phyloP scores from a whole-genome alignment of 1,140 invertebrate genomes.

The Homalodisca vitripennis region DNA sequence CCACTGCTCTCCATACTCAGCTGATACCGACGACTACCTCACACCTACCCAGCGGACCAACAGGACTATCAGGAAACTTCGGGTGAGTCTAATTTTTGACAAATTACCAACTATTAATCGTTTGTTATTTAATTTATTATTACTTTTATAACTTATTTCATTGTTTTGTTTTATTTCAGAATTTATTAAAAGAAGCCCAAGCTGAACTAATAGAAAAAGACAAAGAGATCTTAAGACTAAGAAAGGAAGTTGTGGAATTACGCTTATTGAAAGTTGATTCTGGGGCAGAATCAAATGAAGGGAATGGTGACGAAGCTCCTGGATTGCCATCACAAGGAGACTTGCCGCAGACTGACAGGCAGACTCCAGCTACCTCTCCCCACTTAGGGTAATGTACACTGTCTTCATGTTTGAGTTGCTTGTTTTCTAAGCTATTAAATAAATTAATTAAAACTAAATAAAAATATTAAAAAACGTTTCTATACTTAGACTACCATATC shows the following conservation, averaged over 20 bases:
- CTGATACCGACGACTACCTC: slow-evolving; percentile 73
- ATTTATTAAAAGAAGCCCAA: slow-evolving; percentile 66
- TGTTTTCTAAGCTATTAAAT: too few species aligned
- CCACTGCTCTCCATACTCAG: slow-evolving; percentile 76
- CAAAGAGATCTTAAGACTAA: slow-evolving; percentile 74
- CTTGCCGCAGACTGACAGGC: slow-evolving; percentile 1
- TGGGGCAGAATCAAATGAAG: slow-evolving; percentile 14
- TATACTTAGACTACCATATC: too few species aligned
- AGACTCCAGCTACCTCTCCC: neutral
- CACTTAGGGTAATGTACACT: neutral
- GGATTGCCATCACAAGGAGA: neutral
- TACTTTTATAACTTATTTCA: slow-evolving; percentile 1
- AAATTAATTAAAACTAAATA: too few species aligned
- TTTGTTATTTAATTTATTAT: slow-evolving; percentile 16
- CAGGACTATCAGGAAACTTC: slow-evolving; percentile 67
- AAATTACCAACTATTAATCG: too few species aligned
- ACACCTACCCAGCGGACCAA: slow-evolving; percentile 83
- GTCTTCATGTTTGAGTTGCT: neutral
- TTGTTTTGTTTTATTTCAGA: slow-evolving; percentile 52
- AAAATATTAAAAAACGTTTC: too few species aligned
- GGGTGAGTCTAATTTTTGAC: slow-evolving; percentile 46
- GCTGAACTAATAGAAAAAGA: slow-evolving; percentile 77
- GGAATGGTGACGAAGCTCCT: neutral
- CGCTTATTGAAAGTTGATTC: slow-evolving; percentile 66
- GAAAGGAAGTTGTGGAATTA: slow-evolving; percentile 78